Base-by-base conservation (phyloP, 2,888 invertebrate species). In the Crossocerus cetratus region DNA sequence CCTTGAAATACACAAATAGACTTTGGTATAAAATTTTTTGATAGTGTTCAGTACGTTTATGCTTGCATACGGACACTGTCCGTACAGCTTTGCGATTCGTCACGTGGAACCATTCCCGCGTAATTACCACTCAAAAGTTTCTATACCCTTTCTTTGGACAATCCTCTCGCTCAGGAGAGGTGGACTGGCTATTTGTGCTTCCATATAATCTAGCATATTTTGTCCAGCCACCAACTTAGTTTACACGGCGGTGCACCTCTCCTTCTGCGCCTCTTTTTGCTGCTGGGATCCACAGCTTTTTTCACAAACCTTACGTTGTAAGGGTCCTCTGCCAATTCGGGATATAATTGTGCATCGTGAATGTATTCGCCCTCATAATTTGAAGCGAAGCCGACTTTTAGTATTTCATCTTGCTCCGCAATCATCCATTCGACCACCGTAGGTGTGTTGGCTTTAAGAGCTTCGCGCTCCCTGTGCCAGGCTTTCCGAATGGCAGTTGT, bases 271-370 rank as follows among this genome's bases (percentile, higher is more conserved):
- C 95, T 92, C 75, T 94, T 93, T 89, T 95, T 94, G 72, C 86
- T 90, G 74, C 94, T 93, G 82, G 94, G 93, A 78, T 94, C 92
- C 86, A 95, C 94, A 84, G 95, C 94, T 91, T 95, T 96, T 91
- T 96, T 97, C 54, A 95, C 93, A 89, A 98, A 97, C 87, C 96
- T 94, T 76, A 99, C 94, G 91, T 98, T 98, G 92, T 96, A 97
- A 5, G 98, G 98, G 92, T 98, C 98, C 91, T 98, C 98, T 65
- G 98, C 97, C 64, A 98, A 92, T 90, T 98, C 97, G 0, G 98
- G 98, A 91, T 97, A 98, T 72, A 94, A 92, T 83, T 95, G 94
- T 43, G 97, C 95, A 88, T 97, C 97, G 91, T 98, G 97, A 82
- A 96, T 95, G 91, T 97, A 98, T 87, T 97, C 96, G 71, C 96